A percentile compares a stretch with the other conserved stretches of the same genome.
Conservation (phyloP, 2,113 vertebrate genomes). For the Scopus umbretta region DNA sequence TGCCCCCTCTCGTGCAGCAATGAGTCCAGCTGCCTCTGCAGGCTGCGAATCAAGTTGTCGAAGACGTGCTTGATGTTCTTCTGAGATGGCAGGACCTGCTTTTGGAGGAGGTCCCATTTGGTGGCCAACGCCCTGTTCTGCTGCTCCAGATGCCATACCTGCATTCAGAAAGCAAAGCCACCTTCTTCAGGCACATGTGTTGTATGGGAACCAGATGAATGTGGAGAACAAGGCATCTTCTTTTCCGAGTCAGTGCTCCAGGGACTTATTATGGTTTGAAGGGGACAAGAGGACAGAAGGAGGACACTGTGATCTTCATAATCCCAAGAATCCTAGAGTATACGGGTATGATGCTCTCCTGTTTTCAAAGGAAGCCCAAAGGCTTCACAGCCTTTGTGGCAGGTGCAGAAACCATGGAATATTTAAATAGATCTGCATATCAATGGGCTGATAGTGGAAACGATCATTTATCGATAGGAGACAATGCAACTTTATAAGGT, state of each 20-base stretch:
- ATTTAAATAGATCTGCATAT: not conserved
- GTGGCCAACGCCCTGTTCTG: slow-evolving; percentile 52
- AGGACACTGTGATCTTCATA: fast-evolving
- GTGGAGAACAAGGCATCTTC: not conserved
- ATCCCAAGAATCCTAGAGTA: not conserved
- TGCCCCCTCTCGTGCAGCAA: slow-evolving; percentile 74
- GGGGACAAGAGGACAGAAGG: not conserved
- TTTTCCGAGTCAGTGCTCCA: not conserved
- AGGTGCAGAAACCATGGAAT: not conserved
- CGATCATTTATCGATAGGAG: not conserved
- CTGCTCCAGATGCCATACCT: slow-evolving; percentile 54
- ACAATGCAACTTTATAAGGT: not conserved
- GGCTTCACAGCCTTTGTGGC: not conserved
- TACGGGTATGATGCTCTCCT: not conserved
- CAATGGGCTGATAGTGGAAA: not conserved
- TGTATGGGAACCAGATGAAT: not conserved
- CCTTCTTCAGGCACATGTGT: not conserved
- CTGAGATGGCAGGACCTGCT: not conserved
- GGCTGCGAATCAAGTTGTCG: slow-evolving; percentile 75
- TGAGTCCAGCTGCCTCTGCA: slow-evolving; percentile 71
- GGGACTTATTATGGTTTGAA: not conserved
- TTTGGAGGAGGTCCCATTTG: slow-evolving; percentile 38
- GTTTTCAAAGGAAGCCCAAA: not conserved
- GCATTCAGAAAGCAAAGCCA: not conserved
- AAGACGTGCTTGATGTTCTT: slow-evolving; percentile 79